Conservation (phyloP, 2,113 vertebrate species). For the Strix aluco region DNA sequence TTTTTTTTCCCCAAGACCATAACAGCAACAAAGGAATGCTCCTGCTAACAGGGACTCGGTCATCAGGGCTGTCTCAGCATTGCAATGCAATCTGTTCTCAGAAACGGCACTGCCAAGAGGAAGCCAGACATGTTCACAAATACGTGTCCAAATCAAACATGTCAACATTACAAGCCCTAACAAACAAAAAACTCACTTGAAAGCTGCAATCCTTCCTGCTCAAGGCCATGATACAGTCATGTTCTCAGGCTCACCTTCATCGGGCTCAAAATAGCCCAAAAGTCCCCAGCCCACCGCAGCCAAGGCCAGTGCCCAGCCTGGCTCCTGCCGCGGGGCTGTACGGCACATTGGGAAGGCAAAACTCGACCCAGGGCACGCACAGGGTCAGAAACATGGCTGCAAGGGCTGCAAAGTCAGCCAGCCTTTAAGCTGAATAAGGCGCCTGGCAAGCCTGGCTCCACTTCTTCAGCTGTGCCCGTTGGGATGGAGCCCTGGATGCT, state of each 20-base stretch:
- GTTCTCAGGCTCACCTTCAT: neutral
- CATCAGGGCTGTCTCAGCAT: neutral
- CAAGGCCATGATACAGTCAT: neutral
- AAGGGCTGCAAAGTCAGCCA: neutral
- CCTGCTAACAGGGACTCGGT: accelerated
- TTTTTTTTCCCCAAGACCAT: neutral
- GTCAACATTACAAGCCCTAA: neutral
- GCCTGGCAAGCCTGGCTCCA: neutral
- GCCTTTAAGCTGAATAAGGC: accelerated
- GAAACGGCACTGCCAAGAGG: neutral
- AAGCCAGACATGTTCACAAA: neutral
- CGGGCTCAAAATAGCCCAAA: accelerated
- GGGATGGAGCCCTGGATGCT: neutral
- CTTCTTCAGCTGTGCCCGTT: neutral
- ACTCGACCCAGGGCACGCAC: neutral
- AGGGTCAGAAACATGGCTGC: neutral
- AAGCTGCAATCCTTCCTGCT: neutral
- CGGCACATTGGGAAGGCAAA: neutral
- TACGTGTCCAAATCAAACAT: neutral
- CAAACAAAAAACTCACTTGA: neutral
- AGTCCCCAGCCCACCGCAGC: neutral
- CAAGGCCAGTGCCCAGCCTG: accelerated
- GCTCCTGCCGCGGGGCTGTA: neutral
- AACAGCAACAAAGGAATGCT: neutral
- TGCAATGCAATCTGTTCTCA: neutral